Evolutionary conservation across 2,113 vertebrate species (phyloP).

Genomic region (Etheostoma spectabile): DNA sequence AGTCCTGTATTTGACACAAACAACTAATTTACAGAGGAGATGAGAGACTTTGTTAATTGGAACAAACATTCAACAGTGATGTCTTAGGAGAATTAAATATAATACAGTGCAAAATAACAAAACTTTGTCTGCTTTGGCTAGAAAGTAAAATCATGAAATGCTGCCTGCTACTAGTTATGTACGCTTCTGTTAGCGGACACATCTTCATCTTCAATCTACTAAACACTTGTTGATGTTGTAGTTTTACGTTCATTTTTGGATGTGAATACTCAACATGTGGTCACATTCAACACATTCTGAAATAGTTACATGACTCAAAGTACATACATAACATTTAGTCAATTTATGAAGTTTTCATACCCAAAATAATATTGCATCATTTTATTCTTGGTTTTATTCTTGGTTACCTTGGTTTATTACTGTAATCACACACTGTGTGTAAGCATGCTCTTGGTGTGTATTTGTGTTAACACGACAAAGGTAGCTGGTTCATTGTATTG

Average conservation of each 20-base stretch:
- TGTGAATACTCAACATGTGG: conserved; percentile 3
- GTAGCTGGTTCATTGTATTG: conserved; percentile 20
- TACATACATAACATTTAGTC: not conserved
- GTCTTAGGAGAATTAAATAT: conserved; percentile 48
- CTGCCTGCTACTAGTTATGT: conserved; percentile 2
- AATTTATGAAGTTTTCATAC: not conserved
- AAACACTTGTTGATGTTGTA: conserved; percentile 7
- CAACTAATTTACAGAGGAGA: conserved; percentile 43
- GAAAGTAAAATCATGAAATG: conserved; percentile 34
- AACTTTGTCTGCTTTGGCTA: conserved; percentile 46
- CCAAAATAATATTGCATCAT: not conserved
- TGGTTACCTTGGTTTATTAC: conserved; percentile 1
- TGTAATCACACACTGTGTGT: not conserved
- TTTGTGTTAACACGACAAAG: conserved; percentile 31
- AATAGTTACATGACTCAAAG: not conserved
- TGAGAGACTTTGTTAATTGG: conserved; percentile 59
- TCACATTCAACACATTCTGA: conserved; percentile 4
- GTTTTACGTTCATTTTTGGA: not conserved
- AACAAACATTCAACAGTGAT: conserved; percentile 43
- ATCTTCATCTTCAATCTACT: conserved; percentile 1
- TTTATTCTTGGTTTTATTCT: not conserved
- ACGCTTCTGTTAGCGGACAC: not conserved
- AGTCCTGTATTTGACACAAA: conserved; percentile 55
- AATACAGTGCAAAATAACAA: conserved; percentile 39
- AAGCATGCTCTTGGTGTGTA: not conserved